Base-by-base conservation (phyloP, 2,113 vertebrate genomes). In the Neolamprologus ventralis region DNA sequence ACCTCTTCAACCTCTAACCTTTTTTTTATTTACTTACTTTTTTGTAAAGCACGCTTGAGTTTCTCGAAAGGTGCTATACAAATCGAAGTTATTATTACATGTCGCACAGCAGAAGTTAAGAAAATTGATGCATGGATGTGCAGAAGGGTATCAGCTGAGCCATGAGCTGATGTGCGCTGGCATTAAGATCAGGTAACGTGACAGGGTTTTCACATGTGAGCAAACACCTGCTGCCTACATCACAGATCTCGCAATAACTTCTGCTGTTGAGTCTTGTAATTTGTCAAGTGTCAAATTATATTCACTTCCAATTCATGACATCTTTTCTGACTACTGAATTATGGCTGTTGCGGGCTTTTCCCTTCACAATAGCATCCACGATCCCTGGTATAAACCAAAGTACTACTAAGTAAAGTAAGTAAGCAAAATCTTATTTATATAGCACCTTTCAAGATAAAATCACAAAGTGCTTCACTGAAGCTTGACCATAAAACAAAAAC, bases 221-320 rank as follows among this genome's bases (percentile, higher is more conserved):
- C 42, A 47, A 47, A 75, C 71, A 75, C 71, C 7, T 75, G 71
- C 26, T 75, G 71, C 71, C 23, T 26, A 19, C 42, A 47, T 28
- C 42, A 7, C 42, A 49, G 9, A 49, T 26, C 8, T 49, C 1
- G 4, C 16, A 31, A 8, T 49, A 49, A 31, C 16, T 31, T 0
- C 42, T 49, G 71, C 71, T 49, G 2, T 12, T 19, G 40, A 28
- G 1, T 75, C 21, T 19, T 31, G 45, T 49, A 11, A 49, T 49
- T 19, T 1, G 42, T 75, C 40, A 75, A 45, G 40, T 10, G 16
- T 47, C 42, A 1, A 5, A 78, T 49, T 49, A 12, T 45, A 19
- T 12, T 78, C 26, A 11, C 23, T 78, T 78, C 23, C 71, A 49
- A 47, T 49, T 78, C 16, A 31, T 49, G 42, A 5, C 16, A 49